Evolutionary conservation across 2,113 vertebrate genomes (phyloP).

Genomic region (Crypturellus undulatus): DNA sequence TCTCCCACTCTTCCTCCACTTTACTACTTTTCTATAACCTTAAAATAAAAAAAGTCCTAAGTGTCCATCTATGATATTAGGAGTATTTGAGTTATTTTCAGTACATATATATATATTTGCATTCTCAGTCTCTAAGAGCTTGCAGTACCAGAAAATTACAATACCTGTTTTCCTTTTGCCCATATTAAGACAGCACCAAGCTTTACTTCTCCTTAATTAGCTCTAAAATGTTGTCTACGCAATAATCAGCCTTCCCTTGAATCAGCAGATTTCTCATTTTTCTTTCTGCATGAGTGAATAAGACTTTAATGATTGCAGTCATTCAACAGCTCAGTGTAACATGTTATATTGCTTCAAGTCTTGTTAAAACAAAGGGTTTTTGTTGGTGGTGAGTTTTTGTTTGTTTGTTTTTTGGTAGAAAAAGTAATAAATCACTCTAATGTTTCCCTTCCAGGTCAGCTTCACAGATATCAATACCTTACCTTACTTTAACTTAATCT

Average conservation of each 20-base stretch:
- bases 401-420: no score
- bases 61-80: background rate
- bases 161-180: background rate
- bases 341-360: background rate
- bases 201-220: background rate
- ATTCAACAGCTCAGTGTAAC: background rate
- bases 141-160: background rate
- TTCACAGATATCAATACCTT: background rate
- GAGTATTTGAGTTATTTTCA: background rate
- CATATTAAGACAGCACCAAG: background rate
- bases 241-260: background rate
- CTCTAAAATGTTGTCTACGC: background rate
- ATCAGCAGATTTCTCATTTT: slow-evolving; percentile 16
- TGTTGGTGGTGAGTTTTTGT: no score
- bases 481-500: no score
- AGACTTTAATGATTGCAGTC: background rate
- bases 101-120: background rate
- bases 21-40: background rate
- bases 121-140: background rate
- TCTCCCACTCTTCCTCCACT: background rate
- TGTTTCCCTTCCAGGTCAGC: background rate
- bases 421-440: background rate
- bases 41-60: background rate
- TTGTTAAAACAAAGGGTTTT: background rate
- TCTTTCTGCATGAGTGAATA: background rate